Conservation (phyloP, 1,140 invertebrate genomes). For the Bathynomus jamesi region DNA sequence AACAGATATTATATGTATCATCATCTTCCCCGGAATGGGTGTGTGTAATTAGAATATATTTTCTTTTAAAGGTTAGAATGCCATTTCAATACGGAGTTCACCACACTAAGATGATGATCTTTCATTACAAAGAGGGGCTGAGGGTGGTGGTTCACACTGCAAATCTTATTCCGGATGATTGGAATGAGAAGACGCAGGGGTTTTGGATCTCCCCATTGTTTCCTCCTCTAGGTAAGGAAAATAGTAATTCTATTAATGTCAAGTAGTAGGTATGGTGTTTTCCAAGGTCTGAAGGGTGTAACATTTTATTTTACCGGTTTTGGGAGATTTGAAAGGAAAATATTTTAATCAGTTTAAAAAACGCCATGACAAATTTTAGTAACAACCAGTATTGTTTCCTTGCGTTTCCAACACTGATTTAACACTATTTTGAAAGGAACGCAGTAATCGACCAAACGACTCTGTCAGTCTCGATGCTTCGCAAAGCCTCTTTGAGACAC, state of each 20-base stretch:
- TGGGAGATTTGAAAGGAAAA: constrained; percentile 55
- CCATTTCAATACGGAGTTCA: constrained; percentile 74
- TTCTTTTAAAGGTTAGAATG: constrained; percentile 55
- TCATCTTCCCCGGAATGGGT: too few species aligned
- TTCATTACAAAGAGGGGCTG: constrained; percentile 72
- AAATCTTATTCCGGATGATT: constrained; percentile 83
- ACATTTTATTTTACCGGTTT: neutral
- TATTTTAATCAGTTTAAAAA: too few species aligned
- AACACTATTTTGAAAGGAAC: too few species aligned
- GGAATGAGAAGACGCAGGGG: constrained; percentile 88
- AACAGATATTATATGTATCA: too few species aligned
- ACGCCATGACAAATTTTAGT: too few species aligned
- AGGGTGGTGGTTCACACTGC: constrained; percentile 83
- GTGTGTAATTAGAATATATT: neutral
- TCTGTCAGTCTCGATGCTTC: too few species aligned
- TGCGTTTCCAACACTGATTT: too few species aligned
- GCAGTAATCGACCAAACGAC: too few species aligned
- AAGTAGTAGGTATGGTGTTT: neutral
- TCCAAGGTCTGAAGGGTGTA: neutral
- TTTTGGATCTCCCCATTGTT: constrained; percentile 81
- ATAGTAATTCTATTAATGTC: neutral
- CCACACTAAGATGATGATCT: constrained; percentile 73
- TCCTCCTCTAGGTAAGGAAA: constrained; percentile 49
- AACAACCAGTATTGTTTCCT: constrained; percentile 65
- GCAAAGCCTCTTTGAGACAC: too few species aligned